Evolutionary conservation across 2,113 vertebrate genomes (phyloP).

Genomic region (Pungitius pungitius): DNA sequence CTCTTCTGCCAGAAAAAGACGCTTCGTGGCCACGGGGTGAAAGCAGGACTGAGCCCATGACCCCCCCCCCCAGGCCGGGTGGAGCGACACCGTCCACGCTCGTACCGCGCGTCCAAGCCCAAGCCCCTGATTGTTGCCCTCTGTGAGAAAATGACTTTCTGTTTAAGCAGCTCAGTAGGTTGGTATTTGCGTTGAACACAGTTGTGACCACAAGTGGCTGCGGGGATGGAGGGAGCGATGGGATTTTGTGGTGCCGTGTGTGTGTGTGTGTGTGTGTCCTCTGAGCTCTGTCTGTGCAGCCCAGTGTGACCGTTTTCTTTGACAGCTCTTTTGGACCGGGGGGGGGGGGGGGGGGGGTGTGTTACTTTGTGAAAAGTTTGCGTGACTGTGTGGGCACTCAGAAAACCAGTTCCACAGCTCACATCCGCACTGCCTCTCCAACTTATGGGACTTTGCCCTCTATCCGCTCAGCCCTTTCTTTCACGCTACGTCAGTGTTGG

Average conservation of each 20-base stretch:
- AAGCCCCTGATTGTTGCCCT: constrained; percentile 23
- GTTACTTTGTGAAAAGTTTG: constrained; percentile 4
- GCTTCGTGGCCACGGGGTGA: neutral
- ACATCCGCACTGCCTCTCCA: constrained; percentile 6
- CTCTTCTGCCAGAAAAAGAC: neutral
- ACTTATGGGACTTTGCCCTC: constrained; percentile 36
- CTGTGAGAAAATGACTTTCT: constrained; percentile 7
- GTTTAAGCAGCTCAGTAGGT: constrained; percentile 36
- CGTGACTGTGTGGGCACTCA: neutral
- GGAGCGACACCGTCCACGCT: neutral
- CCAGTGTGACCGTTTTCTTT: constrained; percentile 35
- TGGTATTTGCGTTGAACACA: constrained; percentile 19
- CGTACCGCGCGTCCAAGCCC: neutral
- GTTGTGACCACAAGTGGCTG: constrained; percentile 21
- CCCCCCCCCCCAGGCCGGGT: no score
- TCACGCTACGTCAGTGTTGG: constrained; percentile 18
- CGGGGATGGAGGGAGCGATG: constrained; percentile 18
- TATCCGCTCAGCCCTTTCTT: neutral
- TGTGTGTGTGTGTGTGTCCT: constrained; percentile 2
- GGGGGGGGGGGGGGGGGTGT: no score
- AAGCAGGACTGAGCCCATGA: neutral
- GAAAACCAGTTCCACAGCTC: constrained; percentile 36
- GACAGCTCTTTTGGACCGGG: constrained; percentile 26
- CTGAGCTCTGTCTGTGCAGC: constrained; percentile 7
- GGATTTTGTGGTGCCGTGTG: neutral